Base-by-base conservation (phyloP, 2,113 vertebrate genomes). In the Phasianus colchicus region DNA sequence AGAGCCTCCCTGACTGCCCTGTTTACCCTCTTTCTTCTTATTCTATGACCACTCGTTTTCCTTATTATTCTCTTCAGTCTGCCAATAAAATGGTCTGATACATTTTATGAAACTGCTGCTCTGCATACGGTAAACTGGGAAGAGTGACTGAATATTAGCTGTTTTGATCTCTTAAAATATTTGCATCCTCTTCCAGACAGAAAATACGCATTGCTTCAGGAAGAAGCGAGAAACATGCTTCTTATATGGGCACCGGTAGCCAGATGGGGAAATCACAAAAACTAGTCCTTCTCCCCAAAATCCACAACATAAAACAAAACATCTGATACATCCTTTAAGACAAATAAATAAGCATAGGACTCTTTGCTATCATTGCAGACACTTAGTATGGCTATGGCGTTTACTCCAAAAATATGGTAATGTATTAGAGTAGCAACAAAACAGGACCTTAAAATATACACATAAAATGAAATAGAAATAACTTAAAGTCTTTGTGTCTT, bases 231-330 rank as follows among this genome's bases (percentile, higher is more conserved):
- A 80, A 80, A 42, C 8, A 11, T 66, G 32, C 48, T 5, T 70
- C 85, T 43, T 85, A 48, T 11, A 57, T 43, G 45, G 67, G 11
- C 27, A 27, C n/a, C 54, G 20, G 40, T 66, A 76, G 43, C 27
- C 15, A 42, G 13, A 48, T 24, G 20, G 40, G 16, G 52, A 83
- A 84, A 76, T 61, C 16, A 43, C 63, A 71, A 45, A 85, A 58
- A 72, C 1, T 17, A 79, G 55, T 52, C 13, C 15, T 42, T 42
- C 66, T 72, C 12, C 10, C 40, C 48, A 61, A 65, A 89, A 88
- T 14, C 20, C 3, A 0, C 13, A 65, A 82, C 13, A 9, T 0
- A 0, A 78, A 43, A 29, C 6, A 3, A 38, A 38, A 38, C 38
- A 38, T 36, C 24, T 29, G 10, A 60, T 6, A 64, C 6, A 48